Evolutionary conservation across 2,797 vertebrate genomes (phyloP).

Genomic region (Botia almorhae): DNA sequence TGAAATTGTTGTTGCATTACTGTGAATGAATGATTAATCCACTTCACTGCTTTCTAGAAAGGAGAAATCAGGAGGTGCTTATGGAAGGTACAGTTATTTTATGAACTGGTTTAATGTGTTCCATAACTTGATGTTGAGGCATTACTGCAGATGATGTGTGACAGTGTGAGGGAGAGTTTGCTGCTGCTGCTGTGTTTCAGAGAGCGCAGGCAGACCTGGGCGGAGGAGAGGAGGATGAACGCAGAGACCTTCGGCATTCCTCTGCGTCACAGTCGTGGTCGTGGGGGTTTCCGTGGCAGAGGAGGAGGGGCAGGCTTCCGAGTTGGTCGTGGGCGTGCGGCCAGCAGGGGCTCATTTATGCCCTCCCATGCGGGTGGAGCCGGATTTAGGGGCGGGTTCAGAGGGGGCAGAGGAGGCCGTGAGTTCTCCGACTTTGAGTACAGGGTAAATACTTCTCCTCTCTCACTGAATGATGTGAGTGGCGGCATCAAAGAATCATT

Average conservation of each 20-base stretch:
- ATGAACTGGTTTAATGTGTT: background rate
- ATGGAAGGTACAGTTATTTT: conserved; percentile 60
- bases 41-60: conserved; percentile 63
- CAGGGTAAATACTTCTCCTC: conserved; percentile 82
- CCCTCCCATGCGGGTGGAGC: conserved; percentile 75
- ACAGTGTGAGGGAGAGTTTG: too few relatives aligned
- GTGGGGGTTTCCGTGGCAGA: conserved; percentile 88
- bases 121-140: background rate
- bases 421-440: conserved; percentile 96
- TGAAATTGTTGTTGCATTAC: background rate
- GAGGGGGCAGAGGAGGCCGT: conserved; percentile 88
- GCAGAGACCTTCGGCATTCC: conserved; percentile 96
- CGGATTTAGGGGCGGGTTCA: conserved; percentile 86
- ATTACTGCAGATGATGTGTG: background rate
- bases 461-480: too few relatives aligned
- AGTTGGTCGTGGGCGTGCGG: conserved; percentile 84
- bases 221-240: conserved; percentile 93
- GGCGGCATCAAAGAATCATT: too few relatives aligned
- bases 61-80: conserved; percentile 70
- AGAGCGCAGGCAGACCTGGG: conserved; percentile 93
- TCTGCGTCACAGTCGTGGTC: conserved; percentile 86
- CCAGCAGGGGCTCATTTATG: conserved; percentile 81
- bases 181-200: conserved; percentile 65
- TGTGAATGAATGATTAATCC: background rate
- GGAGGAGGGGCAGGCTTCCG: conserved; percentile 88